Percentiles rank a stretch among this genome's conserved stretches.
Evolutionary conservation across 2,888 invertebrate species (phyloP).

Genomic region (Epinotia ramella): DNA sequence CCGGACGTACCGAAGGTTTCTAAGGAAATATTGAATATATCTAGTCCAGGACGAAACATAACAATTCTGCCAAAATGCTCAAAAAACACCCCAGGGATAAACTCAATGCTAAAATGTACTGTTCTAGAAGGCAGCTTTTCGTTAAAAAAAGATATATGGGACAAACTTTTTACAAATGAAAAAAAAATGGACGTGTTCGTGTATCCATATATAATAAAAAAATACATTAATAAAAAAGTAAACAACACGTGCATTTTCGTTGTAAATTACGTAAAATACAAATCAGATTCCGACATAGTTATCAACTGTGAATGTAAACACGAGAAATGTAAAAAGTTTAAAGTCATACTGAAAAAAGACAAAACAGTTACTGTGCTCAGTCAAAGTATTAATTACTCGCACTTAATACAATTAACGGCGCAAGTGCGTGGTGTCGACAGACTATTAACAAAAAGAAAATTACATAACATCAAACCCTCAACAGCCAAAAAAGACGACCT

Average conservation of each 20-base stretch:
- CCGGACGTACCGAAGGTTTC: neutral
- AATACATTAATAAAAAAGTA: neutral
- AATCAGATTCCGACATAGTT: neutral
- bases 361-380: neutral
- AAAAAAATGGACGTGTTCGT: neutral
- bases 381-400: neutral
- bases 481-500: neutral
- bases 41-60: constrained; percentile 1
- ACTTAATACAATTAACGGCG: neutral
- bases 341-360: neutral
- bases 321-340: constrained; percentile 1
- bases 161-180: neutral
- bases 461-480: neutral
- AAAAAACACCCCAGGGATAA: neutral
- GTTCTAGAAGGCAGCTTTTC: neutral
- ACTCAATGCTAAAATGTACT: neutral
- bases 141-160: neutral
- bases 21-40: constrained; percentile 7
- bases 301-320: neutral
- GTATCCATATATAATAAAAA: neutral
- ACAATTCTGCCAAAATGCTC: neutral
- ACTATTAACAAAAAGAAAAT: neutral
- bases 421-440: constrained; percentile 6
- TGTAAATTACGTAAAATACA: neutral
- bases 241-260: neutral